Evolutionary conservation across 2,888 invertebrate species (phyloP).

Genomic region (Acronicta psi): DNA sequence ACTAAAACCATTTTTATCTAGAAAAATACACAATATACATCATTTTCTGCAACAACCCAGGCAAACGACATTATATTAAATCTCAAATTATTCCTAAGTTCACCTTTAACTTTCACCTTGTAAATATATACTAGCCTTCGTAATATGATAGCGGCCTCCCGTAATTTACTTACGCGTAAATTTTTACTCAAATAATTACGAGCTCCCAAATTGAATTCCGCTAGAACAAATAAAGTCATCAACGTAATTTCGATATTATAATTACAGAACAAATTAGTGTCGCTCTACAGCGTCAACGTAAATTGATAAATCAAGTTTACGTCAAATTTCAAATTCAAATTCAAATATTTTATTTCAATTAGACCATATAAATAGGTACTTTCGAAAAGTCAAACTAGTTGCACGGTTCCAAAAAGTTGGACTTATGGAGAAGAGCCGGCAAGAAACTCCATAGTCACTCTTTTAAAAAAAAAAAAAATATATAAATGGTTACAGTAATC

Average conservation of each 20-base stretch:
- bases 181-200: constrained; percentile 13
- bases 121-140: neutral
- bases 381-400: too few relatives aligned
- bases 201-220: constrained; percentile 20
- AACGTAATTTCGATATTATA: constrained; percentile 27
- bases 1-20: neutral
- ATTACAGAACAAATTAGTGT: constrained; percentile 31
- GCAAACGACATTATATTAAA: neutral
- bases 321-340: too few relatives aligned
- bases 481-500: too few relatives aligned
- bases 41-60: neutral
- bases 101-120: neutral
- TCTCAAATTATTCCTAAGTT: neutral
- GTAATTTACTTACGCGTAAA: constrained; percentile 10
- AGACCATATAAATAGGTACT: too few relatives aligned
- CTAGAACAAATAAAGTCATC: constrained; percentile 35
- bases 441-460: too few relatives aligned
- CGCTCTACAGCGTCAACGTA: constrained; percentile 9
- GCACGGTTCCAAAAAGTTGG: too few relatives aligned
- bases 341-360: too few relatives aligned
- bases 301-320: constrained; percentile 27
- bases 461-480: too few relatives aligned
- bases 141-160: neutral
- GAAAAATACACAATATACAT: neutral
- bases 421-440: too few relatives aligned